These are phyloP conservation scores for Polietes domitor DNA, from an alignment of 2,888 invertebrate species.

Conservation along the genomic window DNA sequence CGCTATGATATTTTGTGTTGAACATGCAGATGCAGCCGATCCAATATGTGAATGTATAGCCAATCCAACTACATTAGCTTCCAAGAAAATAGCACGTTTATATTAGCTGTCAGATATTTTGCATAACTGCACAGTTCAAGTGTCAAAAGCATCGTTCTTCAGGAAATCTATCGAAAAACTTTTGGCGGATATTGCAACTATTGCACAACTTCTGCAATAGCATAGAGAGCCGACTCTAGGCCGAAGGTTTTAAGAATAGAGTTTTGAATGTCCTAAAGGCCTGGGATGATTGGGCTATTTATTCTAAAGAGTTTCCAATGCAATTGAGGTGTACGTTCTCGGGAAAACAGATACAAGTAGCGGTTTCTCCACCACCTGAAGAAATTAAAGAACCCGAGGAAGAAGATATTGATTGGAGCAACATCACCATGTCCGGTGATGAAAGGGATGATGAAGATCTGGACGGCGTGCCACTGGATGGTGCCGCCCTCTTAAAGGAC, in stretches of 20 bases:
- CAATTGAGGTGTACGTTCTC: constrained; percentile 94
- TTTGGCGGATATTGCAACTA: constrained; percentile 87
- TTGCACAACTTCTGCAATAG: constrained; percentile 88
- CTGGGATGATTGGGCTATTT: constrained; percentile 99
- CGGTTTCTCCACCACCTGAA: constrained; percentile 69
- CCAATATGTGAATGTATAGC: constrained; percentile 96
- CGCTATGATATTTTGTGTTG: constrained; percentile 99
- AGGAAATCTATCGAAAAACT: constrained; percentile 92
- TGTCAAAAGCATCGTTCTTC: constrained; percentile 97
- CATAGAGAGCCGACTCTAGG: constrained; percentile 92
- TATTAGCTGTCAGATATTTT: constrained; percentile 98
- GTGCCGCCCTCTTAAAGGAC: constrained; percentile 89
- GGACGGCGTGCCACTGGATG: constrained; percentile 90
- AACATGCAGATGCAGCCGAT: constrained; percentile 98
- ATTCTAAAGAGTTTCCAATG: constrained; percentile 94
- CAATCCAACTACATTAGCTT: constrained; percentile 88
- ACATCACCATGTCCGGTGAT: constrained; percentile 82
- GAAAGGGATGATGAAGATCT: constrained; percentile 85
- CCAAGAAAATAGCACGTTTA: constrained; percentile 94
- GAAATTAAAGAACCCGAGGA: constrained; percentile 73
- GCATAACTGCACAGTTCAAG: constrained; percentile 97
- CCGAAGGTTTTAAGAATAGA: constrained; percentile 97
- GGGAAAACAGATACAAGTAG: constrained; percentile 83
- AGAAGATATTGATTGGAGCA: constrained; percentile 80
- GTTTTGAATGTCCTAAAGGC: constrained; percentile 95